Percentiles rank a stretch among this genome's conserved stretches.
These are phyloP conservation scores for Pomatorhinus ruficollis DNA, from an alignment of 2,113 vertebrate species.

Conservation along the genomic window DNA sequence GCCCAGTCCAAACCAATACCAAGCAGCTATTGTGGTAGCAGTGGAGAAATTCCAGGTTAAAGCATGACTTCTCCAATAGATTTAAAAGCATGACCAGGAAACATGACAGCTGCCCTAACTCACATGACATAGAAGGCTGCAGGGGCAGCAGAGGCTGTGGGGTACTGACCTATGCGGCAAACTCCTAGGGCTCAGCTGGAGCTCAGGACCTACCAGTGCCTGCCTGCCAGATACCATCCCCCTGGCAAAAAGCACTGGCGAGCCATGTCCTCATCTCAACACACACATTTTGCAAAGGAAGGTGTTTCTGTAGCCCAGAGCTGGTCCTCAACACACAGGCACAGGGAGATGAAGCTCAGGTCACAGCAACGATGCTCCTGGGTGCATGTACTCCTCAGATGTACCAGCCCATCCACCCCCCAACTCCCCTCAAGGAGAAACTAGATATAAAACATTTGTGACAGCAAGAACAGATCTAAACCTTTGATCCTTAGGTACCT, in stretches of 20 bases:
- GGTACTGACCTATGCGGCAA: background rate
- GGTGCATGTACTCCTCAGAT: background rate
- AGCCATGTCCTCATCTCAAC: background rate
- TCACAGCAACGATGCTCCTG: accelerated
- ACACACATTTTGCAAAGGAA: background rate
- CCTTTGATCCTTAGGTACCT: constrained; percentile 48
- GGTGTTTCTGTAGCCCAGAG: background rate
- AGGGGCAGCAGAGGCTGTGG: background rate
- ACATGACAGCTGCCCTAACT: background rate
- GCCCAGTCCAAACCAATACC: background rate
- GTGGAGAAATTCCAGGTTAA: background rate
- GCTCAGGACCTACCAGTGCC: background rate
- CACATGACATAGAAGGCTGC: background rate
- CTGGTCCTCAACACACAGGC: background rate
- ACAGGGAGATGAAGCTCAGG: background rate
- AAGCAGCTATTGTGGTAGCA: background rate
- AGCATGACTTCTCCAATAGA: background rate
- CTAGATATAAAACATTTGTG: constrained; percentile 28
- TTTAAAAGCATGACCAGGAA: background rate
- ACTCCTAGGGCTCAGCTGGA: background rate
- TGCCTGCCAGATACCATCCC: accelerated
- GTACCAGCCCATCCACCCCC: background rate
- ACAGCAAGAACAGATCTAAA: constrained; percentile 48
- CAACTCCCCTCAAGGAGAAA: constrained; percentile 10
- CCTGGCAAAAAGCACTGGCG: background rate